Evolutionary conservation across 2,113 vertebrate species (phyloP).

Genomic region (Alethe castanea): DNA sequence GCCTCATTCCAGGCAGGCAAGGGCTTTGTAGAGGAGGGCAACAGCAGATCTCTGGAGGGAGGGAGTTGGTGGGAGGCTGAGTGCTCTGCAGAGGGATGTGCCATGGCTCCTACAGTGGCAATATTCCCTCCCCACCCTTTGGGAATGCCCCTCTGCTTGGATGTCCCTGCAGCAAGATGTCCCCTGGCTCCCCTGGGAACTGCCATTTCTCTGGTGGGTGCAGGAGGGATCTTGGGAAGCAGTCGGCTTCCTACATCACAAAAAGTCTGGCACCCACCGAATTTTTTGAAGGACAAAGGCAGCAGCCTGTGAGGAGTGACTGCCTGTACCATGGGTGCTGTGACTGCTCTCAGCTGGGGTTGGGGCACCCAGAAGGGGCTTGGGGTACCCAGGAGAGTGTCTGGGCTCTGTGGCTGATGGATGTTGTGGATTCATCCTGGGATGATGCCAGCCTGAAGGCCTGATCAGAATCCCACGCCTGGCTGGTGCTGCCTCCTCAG

Average conservation of each 20-base stretch:
- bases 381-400: neutral
- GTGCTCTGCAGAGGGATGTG: neutral
- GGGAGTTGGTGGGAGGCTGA: neutral
- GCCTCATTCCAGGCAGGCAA: neutral
- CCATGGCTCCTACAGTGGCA: no score
- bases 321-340: accelerated
- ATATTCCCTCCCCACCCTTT: neutral
- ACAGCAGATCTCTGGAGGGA: neutral
- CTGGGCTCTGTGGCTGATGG: neutral
- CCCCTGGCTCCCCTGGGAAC: neutral
- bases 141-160: no score
- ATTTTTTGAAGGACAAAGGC: neutral
- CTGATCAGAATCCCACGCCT: accelerated
- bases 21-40: neutral
- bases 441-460: neutral
- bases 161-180: neutral
- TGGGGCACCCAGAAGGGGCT: neutral
- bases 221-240: neutral
- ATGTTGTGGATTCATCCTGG: neutral
- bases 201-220: neutral
- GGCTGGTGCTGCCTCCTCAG: neutral
- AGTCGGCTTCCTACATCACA: neutral
- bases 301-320: neutral
- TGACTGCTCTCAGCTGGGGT: neutral
- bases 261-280: accelerated